A percentile compares a stretch with the other conserved stretches of the same genome.
Conservation (phyloP, 2,888 invertebrate genomes). For the Congeria kusceri region DNA sequence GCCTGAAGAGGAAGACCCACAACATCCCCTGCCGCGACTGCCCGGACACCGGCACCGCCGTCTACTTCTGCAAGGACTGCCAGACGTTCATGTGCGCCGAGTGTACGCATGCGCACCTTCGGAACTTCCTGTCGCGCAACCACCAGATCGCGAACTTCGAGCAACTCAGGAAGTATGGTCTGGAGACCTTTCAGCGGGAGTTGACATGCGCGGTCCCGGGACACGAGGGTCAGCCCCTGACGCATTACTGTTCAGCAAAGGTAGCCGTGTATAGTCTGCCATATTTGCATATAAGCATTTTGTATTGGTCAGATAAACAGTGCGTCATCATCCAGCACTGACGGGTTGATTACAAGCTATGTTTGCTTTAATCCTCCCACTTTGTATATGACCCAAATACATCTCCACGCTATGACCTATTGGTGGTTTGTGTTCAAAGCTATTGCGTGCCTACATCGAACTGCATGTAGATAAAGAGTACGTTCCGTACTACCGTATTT, state of each 20-base stretch:
- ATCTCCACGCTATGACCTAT: no score
- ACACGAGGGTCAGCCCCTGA: conserved; percentile 65
- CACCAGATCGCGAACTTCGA: conserved; percentile 67
- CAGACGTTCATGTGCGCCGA: conserved; percentile 70
- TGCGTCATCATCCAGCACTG: no score
- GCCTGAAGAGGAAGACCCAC: conserved; percentile 65
- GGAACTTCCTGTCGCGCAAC: conserved; percentile 68
- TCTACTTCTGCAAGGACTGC: conserved; percentile 69
- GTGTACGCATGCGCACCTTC: conserved; percentile 68
- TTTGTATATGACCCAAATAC: no score
- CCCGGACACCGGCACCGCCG: conserved; percentile 59
- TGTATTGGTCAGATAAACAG: no score
- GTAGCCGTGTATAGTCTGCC: neutral
- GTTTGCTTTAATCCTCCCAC: no score
- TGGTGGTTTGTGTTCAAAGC: no score
- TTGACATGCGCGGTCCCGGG: conserved; percentile 62
- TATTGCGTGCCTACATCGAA: no score
- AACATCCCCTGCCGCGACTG: conserved; percentile 67
- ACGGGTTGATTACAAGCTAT: no score
- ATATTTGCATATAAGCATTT: no score
- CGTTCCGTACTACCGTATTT: no score
- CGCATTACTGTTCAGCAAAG: conserved; percentile 61
- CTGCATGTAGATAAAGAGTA: no score
- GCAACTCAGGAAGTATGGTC: conserved; percentile 65
- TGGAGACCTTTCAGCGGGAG: conserved; percentile 65